These are phyloP conservation scores for Pantelozetes paolii DNA, from an alignment of 2,888 invertebrate genomes.

Conservation along the genomic window DNA sequence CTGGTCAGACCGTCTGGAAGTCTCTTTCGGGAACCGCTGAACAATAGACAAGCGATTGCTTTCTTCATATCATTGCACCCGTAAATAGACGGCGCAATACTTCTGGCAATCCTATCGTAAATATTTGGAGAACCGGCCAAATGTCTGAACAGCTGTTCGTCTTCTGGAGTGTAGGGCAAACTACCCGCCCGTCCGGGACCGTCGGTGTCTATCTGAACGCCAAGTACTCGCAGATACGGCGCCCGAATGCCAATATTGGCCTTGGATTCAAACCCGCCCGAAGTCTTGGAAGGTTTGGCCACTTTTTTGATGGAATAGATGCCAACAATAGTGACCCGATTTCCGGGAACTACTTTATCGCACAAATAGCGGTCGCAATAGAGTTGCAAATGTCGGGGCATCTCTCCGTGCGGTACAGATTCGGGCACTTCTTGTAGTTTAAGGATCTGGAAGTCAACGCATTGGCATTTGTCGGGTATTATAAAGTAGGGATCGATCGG, in stretches of 20 bases:
- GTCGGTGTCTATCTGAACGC: slow-evolving; percentile 79
- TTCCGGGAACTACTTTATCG: slow-evolving; percentile 93
- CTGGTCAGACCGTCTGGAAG: slow-evolving; percentile 92
- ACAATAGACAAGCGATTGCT: slow-evolving; percentile 87
- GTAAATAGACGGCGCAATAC: slow-evolving; percentile 95
- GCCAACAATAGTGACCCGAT: slow-evolving; percentile 84
- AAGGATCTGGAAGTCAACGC: slow-evolving; percentile 96
- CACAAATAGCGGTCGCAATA: slow-evolving; percentile 87
- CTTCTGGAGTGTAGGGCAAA: slow-evolving; percentile 59
- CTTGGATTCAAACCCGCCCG: slow-evolving; percentile 52
- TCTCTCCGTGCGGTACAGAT: slow-evolving; percentile 90
- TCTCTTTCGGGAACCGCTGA: slow-evolving; percentile 71
- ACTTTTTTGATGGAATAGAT: slow-evolving; percentile 94
- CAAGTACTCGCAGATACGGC: slow-evolving; percentile 90
- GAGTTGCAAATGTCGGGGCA: slow-evolving; percentile 90
- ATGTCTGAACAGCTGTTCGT: slow-evolving; percentile 75
- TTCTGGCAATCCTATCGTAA: slow-evolving; percentile 79
- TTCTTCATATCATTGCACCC: slow-evolving; percentile 93
- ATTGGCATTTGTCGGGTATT: slow-evolving; percentile 93
- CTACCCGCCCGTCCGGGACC: slow-evolving; percentile 60
- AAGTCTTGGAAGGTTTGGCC: slow-evolving; percentile 55
- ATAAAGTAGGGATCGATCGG: slow-evolving; percentile 97
- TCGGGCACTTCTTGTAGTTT: slow-evolving; percentile 96
- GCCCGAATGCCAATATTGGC: slow-evolving; percentile 75
- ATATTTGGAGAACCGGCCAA: slow-evolving; percentile 79